Conservation (phyloP, 2,113 vertebrate genomes). For the Ophthalmolycus amberensis region DNA sequence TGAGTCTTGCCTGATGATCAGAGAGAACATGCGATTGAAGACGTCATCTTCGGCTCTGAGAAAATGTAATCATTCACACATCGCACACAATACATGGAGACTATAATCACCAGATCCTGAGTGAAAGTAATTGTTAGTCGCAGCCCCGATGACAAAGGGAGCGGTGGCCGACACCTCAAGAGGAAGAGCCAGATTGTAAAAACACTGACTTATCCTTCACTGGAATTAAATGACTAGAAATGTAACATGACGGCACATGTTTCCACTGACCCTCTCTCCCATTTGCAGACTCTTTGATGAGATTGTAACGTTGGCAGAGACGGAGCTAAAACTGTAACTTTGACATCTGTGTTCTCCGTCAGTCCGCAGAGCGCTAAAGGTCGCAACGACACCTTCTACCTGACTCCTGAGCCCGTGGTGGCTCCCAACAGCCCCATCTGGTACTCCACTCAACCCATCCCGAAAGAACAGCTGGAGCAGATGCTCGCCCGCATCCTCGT, state of each 20-base stretch:
- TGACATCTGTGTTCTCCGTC: constrained; percentile 45
- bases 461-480: constrained; percentile 97
- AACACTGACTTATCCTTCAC: not conserved
- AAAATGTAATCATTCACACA: not conserved
- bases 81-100: not conserved
- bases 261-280: not conserved
- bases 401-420: constrained; percentile 98
- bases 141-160: not conserved
- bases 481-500: constrained; percentile 98
- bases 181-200: not conserved
- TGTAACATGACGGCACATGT: not conserved
- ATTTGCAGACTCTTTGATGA: not conserved
- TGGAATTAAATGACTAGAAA: not conserved
- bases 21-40: not conserved
- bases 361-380: constrained; percentile 99
- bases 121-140: not conserved
- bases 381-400: constrained; percentile 99
- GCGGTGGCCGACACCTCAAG: not conserved
- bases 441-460: constrained; percentile 99
- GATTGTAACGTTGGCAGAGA: not conserved
- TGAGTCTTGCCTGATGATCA: not conserved
- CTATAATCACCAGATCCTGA: not conserved
- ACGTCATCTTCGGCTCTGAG: not conserved
- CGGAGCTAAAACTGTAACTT: not conserved
- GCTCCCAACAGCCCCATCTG: constrained; percentile 99